Base-by-base conservation (phyloP, 2,113 vertebrate species). In the Sinocyclocheilus rhinocerous region DNA sequence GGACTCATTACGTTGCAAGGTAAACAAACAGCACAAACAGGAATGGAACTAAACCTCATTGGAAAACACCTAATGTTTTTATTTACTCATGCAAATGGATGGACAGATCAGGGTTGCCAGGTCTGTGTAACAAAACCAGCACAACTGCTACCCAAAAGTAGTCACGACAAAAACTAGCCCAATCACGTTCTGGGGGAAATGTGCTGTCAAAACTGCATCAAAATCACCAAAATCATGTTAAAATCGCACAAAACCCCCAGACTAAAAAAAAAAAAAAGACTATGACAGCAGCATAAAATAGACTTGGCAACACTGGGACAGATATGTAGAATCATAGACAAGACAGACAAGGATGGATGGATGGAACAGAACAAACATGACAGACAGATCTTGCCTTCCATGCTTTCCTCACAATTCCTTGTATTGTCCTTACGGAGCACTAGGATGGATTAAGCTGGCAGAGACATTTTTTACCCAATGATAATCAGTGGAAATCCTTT, bases 401-500 rank as follows among this genome's bases (percentile, higher is more conserved):
- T 1, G 2, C 22, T 48, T 75, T 50, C 36, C 55, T 83, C 57
- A 79, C 39, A 48, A 55, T 20, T 59, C 55, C 77, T 81, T 24
- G 63, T 79, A 48, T 82, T 65, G 84, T 84, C 79, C 76, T 84
- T 78, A 63, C 55, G 63, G 15, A 82, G 85, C 45, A 76, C 85
- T 85, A 89, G 84, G 36, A 84, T 67, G 77, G 87, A 87, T 88
- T 91, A 89, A 85, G 57, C 82, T 67, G 73, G 73, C 73, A 52
- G 86, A 81, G 78, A 79, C 16, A 75, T 79, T 89, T 85, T 81
- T 82, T 65, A 48, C 69, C 70, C n/a, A 42, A 90, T 75, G 83
- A 83, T 91, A 89, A 91, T 90, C 90, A 87, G 84, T 83, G 87
- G 77, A 90, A 89, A 88, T 90, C 88, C 89, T 87, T 89, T 75